Base-by-base conservation (phyloP, 2,888 invertebrate species). In the Orthonevra nobilis region DNA sequence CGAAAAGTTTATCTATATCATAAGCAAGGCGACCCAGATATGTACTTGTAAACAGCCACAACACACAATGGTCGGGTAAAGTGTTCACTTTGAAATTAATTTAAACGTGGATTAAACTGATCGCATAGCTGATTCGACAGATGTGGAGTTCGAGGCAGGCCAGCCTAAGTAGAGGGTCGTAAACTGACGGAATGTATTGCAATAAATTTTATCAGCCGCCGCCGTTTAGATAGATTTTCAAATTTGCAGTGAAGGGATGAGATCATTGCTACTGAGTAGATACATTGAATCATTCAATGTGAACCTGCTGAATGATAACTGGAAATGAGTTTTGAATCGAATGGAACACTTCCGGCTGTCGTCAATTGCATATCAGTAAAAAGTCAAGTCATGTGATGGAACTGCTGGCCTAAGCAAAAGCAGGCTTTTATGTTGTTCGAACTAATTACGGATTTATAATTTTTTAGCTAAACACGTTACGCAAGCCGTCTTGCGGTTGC, bases 1-100 rank as follows among this genome's bases (percentile, higher is more conserved):
- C 20, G 15, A 46, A 60, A 44, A 23, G 34, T 20, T 54, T 64
- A 64, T 64, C 64, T 60, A 17, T 14, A 26, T 17, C 36, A 17
- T 26, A n/a, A n/a, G 9, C 54, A 64, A 52, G 19, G 44, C 32
- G 34, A 34, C 42, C 52, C 17, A 64, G 52, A 34, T 56, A 23
- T 23, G 23, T 23, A 5, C 23, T n/a, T n/a, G n/a, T n/a, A n/a
- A n/a, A n/a, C n/a, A n/a, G n/a, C n/a, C n/a, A n/a, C n/a, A n/a
- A n/a, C n/a, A n/a, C n/a, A n/a, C n/a, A n/a, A n/a, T n/a, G n/a
- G n/a, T n/a, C n/a, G n/a, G n/a, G n/a, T n/a, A n/a, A n/a, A n/a
- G n/a, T n/a, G n/a, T n/a, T n/a, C n/a, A n/a, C n/a, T n/a, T n/a
- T n/a, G n/a, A n/a, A n/a, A n/a, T n/a, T n/a, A n/a, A n/a, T n/a